Evolutionary conservation across 2,797 vertebrate genomes (phyloP), one percentile per base, ranked within the genome.

Genomic region (Astyanax mexicanus): DNA sequence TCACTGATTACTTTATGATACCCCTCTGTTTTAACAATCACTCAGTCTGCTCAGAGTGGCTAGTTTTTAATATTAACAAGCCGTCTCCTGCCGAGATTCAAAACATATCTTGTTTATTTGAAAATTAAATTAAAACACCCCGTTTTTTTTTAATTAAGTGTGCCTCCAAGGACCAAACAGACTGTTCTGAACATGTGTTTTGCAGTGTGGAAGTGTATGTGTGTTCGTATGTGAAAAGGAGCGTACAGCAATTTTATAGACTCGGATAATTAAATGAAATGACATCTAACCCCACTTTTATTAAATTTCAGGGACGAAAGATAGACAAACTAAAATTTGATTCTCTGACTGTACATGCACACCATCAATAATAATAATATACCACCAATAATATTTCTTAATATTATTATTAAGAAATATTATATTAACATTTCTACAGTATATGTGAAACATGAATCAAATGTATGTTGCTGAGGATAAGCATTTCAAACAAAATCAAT

Each of bases 11-110:
- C 27, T 17, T 64, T 49, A 17, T 40, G 47, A 45, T 66, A 44
- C 42, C 44, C 25, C 40, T 51, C 54, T 57, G 44, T 44, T 79
- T 70, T 74, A 35, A 66, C 71, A 66, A 32, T 69, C 32, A 29
- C 23, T 25, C 37, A 40, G 37, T 55, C 58, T 42, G 54, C 27
- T 13, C 55, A 58, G 8, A 35, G 38, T 58, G 29, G 38, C 19
- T 29, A 67, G 76, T 55, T 52, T 38, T 73, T 73, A 72, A 67
- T 78, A 69, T 64, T 79, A 35, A 66, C 71, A 58, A 35, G 52
- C 42, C 40, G 51, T 66, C 62, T 51, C 29, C 60, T 25, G 32
- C 51, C 58, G 38, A 35, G 45, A 27, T 23, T 10, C 12, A 64
- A 52, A 37, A 17, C 65, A 29, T 32, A 32, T 12, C 47, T 54